phyloP scores from a whole-genome alignment of 2,113 vertebrate genomes.

The Anseranas semipalmata region DNA sequence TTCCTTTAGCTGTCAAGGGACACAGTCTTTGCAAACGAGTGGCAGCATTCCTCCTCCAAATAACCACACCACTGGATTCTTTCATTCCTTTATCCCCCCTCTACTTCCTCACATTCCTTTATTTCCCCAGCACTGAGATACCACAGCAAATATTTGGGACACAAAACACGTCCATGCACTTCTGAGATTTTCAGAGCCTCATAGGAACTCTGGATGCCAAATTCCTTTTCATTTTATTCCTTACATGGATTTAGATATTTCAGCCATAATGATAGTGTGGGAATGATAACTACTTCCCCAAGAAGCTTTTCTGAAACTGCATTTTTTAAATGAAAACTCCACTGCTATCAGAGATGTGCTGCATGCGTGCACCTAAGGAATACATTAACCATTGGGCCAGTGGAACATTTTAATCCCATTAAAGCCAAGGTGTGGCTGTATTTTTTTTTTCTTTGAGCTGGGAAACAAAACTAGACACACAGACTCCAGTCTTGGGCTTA shows the following conservation, averaged over 20 bases:
- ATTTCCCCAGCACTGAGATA: neutral
- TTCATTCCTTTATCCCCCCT: neutral
- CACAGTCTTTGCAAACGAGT: neutral
- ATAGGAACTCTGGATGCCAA: neutral
- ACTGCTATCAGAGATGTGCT: neutral
- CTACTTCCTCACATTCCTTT: neutral
- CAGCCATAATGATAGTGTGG: conserved; percentile 10
- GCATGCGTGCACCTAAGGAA: neutral
- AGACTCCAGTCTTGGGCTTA: neutral
- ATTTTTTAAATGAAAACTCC: neutral
- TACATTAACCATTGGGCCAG: neutral
- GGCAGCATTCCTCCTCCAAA: neutral
- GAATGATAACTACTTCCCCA: conserved; percentile 44
- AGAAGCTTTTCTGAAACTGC: neutral
- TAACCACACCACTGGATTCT: neutral
- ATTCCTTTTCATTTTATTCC: conserved; percentile 45
- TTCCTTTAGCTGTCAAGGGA: neutral
- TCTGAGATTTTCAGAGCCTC: conserved; percentile 22
- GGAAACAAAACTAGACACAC: neutral
- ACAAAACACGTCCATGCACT: neutral
- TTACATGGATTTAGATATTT: conserved; percentile 39
- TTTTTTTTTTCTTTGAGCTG: neutral
- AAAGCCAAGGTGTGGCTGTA: rapidly evolving
- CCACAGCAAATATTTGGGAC: neutral
- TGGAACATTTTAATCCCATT: neutral